Base-by-base conservation (phyloP, 2,888 invertebrate genomes). In the Deroplatys truncata region DNA sequence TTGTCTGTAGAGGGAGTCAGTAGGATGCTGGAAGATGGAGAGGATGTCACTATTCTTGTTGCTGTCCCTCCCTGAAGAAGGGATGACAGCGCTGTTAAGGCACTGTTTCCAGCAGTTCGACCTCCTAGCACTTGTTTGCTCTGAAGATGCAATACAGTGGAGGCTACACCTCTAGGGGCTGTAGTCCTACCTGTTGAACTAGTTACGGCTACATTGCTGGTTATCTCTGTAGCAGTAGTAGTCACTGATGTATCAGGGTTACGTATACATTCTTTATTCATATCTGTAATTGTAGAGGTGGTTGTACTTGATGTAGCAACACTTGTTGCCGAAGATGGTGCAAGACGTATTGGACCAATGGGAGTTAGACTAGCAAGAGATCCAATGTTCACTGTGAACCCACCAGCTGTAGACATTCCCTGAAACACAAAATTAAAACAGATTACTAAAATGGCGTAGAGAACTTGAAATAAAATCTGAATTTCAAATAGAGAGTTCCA, bases 331-430 rank as follows among this genome's bases (percentile, higher is more conserved):
- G 93, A 92, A 2, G 89, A 82, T 20, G 87, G 88, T 25, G 92
- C 92, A 86, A 93, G 92, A 90, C 93, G 92, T 88, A 93, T 93
- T 5, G 93, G 93, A 4, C 93, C 93, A 31, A 93, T 92, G 1
- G 93, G 93, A 16, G 93, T 92, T 84, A 93, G 90, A 91, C 93
- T 93, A 4, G 93, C 93, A 84, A 93, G 91, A 1, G 93, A 93
- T 25, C 93, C 93, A 72, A 93, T 93, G 89, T 93, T 93, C 28
- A 93, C 91, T 0, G 93, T 93, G 87, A 93, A 93, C n/a, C 93
- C 93, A 31, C 92, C 92, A 72, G 92, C 92, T 7, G 92, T 91
- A 85, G 92, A 91, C 89, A 86, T 92, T 0, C 20, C 84, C 82
- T 82, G 84, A 25, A 82, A 89, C 13, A 16, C 4, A n/a, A 31